Evolutionary conservation across 1,140 invertebrate genomes (phyloP).

Genomic region (Lepidurus arcticus): DNA sequence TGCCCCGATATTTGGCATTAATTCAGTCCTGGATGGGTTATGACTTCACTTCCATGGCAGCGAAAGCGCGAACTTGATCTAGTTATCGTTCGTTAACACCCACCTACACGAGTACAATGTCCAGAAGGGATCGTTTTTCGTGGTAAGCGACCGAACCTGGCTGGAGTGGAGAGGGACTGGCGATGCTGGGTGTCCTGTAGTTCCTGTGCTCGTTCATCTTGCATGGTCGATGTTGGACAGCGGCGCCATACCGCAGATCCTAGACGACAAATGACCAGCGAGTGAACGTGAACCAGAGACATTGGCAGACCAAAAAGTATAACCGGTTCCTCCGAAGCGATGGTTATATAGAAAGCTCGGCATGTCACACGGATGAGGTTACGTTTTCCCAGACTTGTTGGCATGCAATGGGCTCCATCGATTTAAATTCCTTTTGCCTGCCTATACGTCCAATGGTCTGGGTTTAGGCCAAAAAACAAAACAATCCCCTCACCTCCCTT

Average conservation of each 20-base stretch:
- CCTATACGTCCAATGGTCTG: too few relatives aligned
- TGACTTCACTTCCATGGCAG: too few relatives aligned
- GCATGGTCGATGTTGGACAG: slow-evolving; percentile 17
- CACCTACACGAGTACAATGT: background rate
- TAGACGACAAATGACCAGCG: slow-evolving; percentile 21
- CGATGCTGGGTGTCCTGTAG: slow-evolving; percentile 20
- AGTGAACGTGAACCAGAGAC: slow-evolving; percentile 14
- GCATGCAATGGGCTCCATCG: slow-evolving; percentile 1
- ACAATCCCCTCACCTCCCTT: too few relatives aligned
- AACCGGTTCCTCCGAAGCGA: slow-evolving; percentile 8
- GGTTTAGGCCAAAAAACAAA: too few relatives aligned
- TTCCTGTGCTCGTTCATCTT: slow-evolving; percentile 21
- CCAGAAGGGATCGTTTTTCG: background rate
- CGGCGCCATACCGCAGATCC: slow-evolving; percentile 20
- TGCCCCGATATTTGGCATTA: background rate
- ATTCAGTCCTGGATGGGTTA: background rate
- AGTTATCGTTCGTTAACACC: background rate
- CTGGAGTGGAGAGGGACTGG: background rate
- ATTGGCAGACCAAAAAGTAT: background rate
- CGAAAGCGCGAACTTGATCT: background rate
- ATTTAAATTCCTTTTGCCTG: background rate
- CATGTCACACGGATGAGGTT: slow-evolving; percentile 21
- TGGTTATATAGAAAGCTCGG: background rate
- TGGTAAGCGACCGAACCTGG: slow-evolving; percentile 10
- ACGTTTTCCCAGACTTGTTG: background rate